Conservation (phyloP, 1,140 invertebrate species). For the Chrysomallon squamiferum region DNA sequence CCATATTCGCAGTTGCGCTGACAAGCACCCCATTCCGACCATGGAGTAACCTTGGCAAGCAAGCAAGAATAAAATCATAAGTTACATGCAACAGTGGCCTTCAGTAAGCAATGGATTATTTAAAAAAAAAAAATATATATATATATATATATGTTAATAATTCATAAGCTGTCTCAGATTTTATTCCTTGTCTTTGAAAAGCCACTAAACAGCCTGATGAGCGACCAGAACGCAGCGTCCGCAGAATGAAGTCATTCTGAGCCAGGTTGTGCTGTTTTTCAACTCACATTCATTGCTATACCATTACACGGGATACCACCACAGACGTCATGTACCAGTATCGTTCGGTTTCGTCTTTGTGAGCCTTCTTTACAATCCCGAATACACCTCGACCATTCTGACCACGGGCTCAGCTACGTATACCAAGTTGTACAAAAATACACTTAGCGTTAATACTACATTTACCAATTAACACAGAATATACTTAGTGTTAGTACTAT, state of each 20-base stretch:
- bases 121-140: too few species aligned
- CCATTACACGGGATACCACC: slow-evolving; percentile 8
- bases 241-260: too few species aligned
- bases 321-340: slow-evolving; percentile 8
- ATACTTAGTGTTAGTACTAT: too few species aligned
- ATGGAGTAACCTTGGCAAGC: background rate
- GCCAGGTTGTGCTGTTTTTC: background rate
- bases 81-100: too few species aligned
- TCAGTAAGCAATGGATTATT: too few species aligned
- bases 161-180: too few species aligned
- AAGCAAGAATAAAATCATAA: background rate
- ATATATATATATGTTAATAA: too few species aligned
- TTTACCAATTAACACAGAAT: too few species aligned
- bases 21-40: slow-evolving; percentile 4
- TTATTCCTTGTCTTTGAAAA: too few species aligned
- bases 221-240: too few species aligned
- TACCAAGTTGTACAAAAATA: background rate
- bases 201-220: too few species aligned
- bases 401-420: slow-evolving; percentile 26
- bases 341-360: slow-evolving; percentile 12
- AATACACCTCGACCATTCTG: slow-evolving; percentile 22
- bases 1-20: slow-evolving; percentile 2
- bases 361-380: slow-evolving; percentile 25
- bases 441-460: too few species aligned
- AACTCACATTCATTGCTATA: background rate